These are phyloP conservation scores for Apodemia duryi DNA, from an alignment of 2,888 invertebrate species.

Conservation along the genomic window DNA sequence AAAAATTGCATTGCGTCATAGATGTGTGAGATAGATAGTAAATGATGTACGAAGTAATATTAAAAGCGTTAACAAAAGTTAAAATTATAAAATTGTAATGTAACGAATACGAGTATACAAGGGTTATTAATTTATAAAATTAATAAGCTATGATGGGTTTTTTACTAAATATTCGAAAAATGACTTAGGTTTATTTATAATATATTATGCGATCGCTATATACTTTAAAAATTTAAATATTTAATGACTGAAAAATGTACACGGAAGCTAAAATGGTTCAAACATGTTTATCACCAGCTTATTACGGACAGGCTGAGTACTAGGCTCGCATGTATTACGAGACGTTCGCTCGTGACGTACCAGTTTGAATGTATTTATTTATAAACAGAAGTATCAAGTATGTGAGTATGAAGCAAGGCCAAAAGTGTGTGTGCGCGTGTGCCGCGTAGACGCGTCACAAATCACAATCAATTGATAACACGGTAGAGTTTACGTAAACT, in stretches of 20 bases:
- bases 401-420: constrained; percentile 39
- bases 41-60: neutral
- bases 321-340: constrained; percentile 63
- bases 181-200: too few species aligned
- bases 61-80: neutral
- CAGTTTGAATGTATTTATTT: constrained; percentile 46
- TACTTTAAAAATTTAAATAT: neutral
- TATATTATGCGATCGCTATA: too few species aligned
- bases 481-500: neutral
- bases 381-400: constrained; percentile 40
- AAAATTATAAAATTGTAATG: neutral
- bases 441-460: constrained; percentile 53
- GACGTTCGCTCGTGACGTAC: constrained; percentile 65
- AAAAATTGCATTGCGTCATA: constrained; percentile 1
- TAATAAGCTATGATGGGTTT: too few species aligned
- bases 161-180: too few species aligned
- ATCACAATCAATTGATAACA: constrained; percentile 40
- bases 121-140: too few species aligned
- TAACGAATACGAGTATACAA: too few species aligned
- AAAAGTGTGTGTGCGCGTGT: constrained; percentile 54
- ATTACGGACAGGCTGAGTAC: constrained; percentile 73
- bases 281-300: constrained; percentile 66
- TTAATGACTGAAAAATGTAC: constrained; percentile 36
- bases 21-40: neutral
- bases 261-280: constrained; percentile 59